Base-by-base conservation (phyloP, 1,140 invertebrate species). In the Drosophila albomicans region DNA sequence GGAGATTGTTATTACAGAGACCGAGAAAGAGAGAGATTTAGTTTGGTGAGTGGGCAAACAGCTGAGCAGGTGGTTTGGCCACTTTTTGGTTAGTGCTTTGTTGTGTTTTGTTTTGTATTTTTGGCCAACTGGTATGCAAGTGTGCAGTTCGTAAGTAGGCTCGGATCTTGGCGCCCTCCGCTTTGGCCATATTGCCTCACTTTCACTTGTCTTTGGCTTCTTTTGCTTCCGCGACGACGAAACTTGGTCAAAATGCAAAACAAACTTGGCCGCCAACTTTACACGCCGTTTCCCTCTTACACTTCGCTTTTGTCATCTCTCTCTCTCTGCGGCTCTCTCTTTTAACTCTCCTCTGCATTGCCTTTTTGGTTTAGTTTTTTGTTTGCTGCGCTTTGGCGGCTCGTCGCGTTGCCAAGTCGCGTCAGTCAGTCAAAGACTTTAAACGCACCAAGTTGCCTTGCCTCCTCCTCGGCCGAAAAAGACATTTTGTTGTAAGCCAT, bases 231-330 rank as follows among this genome's bases (percentile, higher is more conserved):
- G 85, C 75, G 30, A 79, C 69, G 63, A 84, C 35, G 35, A 43
- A 88, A 89, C 86, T 89, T 87, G 82, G 84, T 87, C 84, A 87
- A 87, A 88, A 87, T 87, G 84, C 84, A 87, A 87, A 87, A 74
- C 67, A 79, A 82, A 82, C 84, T 87, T 87, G 84, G 84, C 52
- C 77, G 76, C 79, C 65, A 86, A 79, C 78, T 74, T 69, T 70
- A 81, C 51, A 67, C 51, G 61, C 71, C 62, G 78, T 65, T 49
- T 7, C 38, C 20, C 52, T 25, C 59, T 78, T 69, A 84, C 80
- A 82, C 49, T 67, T 70, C 46, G 52, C 11, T 62, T 81, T 75
- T 65, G 72, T 79, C 71, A 57, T 63, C 54, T 57, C 35, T 43
- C 41, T 13, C 66, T 52, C 32, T 32, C 6, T 32, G 6, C 7